Conservation (phyloP, 2,888 invertebrate genomes). For the Iselma pallidipennis region DNA sequence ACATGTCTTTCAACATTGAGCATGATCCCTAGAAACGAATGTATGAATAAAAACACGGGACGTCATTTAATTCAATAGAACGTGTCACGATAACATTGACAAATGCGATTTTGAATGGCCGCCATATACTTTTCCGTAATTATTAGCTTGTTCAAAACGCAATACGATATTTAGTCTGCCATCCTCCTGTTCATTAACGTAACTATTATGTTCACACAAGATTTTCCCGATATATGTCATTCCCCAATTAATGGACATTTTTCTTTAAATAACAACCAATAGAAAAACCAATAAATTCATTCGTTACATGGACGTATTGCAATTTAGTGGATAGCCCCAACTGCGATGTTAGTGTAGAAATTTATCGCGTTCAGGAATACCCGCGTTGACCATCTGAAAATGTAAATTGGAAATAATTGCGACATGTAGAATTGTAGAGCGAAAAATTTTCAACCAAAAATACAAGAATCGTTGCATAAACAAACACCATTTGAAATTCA, state of each 20-base stretch:
- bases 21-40: slow-evolving; percentile 32
- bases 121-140: slow-evolving; percentile 26
- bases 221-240: too few relatives aligned
- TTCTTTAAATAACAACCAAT: too few relatives aligned
- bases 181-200: background rate
- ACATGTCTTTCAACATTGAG: slow-evolving; percentile 39
- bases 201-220: background rate
- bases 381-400: background rate
- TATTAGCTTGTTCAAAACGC: slow-evolving; percentile 22
- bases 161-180: slow-evolving; percentile 20
- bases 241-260: too few relatives aligned
- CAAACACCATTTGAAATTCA: slow-evolving; percentile 1
- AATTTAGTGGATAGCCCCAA: background rate
- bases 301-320: background rate
- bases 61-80: slow-evolving; percentile 49
- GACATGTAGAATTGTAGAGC: background rate
- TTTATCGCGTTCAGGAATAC: background rate
- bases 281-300: background rate
- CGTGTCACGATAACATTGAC: slow-evolving; percentile 50
- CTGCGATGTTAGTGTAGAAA: background rate
- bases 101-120: slow-evolving; percentile 48
- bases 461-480: background rate
- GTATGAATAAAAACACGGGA: slow-evolving; percentile 35
- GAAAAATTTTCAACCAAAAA: background rate
- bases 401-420: slow-evolving; percentile 4